Evolutionary conservation across 2,113 vertebrate genomes (phyloP), one percentile per base, ranked within the genome.

Genomic region (Zingel zingel): DNA sequence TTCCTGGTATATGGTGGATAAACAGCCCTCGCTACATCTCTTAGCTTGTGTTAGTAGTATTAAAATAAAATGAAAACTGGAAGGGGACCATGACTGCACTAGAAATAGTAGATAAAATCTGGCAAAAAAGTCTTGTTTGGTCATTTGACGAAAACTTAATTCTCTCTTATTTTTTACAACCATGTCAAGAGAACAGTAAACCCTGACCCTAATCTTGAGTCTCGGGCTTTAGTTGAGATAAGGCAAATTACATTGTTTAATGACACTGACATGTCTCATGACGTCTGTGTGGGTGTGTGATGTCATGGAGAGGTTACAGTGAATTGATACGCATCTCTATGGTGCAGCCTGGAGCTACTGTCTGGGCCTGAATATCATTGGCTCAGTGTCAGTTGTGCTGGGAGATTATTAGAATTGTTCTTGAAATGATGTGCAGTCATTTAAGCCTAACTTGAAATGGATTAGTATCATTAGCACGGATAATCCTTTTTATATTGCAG

Each of bases 231-330:
- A 63, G 27, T 61, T 30, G 13, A 14, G 50, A 83, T 57, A 56
- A 53, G 58, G 6, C 67, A 53, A n/a, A 82, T 48, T 33, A 82
- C 77, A 90, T 90, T 87, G 68, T 62, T 91, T 21, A 76, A 79
- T 88, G 85, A 81, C 81, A 87, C 12, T 54, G 54, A 79, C 56
- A 9, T 62, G 25, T 48, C 23, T 71, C 14, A 13, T 58, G 48
- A 63, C 0, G 6, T 39, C 27, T 6, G 45, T 0, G 54, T 84
- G 84, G 87, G 84, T 64, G 86, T 88, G 67, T 76, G 3, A 36
- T 51, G 86, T 89, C 82, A 88, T 9, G 0, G 1, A 51, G 27
- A 77, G 83, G 79, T 85, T 53, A 75, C 18, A 21, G 1, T 57
- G 30, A 57, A 21, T 21, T 45, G 63, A 82, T 50, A 25, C 0